Percentiles rank a stretch among this genome's conserved stretches.
phyloP scores from a whole-genome alignment of 2,888 invertebrate genomes.

The Gordius sp. region DNA sequence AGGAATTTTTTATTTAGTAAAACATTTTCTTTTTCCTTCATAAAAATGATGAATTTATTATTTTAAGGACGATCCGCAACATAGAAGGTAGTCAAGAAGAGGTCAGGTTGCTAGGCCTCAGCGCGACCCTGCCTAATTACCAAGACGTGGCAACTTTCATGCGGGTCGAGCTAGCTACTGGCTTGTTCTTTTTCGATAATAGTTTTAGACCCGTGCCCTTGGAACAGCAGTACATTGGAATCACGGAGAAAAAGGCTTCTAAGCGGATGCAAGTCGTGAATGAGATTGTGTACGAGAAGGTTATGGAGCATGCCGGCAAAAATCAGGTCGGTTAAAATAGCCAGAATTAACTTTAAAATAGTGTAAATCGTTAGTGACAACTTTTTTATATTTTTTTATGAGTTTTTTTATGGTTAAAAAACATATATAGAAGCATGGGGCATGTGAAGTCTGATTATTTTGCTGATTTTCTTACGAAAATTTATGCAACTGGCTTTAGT shows the following conservation, averaged over 20 bases:
- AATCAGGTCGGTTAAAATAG: no score
- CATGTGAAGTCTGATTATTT: no score
- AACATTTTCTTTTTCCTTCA: no score
- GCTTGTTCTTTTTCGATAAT: conserved; percentile 87
- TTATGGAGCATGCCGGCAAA: conserved; percentile 88
- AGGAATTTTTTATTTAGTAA: no score
- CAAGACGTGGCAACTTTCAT: conserved; percentile 84
- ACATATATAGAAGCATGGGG: no score
- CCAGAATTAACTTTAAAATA: no score
- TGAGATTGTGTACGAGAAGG: conserved; percentile 94
- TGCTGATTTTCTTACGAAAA: no score
- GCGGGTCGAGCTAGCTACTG: conserved; percentile 57
- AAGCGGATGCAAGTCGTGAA: conserved; percentile 90
- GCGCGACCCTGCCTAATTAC: conserved; percentile 89
- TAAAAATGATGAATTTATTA: no score
- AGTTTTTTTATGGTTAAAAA: no score
- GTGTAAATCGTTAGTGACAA: no score
- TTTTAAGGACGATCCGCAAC: conserved; percentile 31
- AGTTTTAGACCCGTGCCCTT: conserved; percentile 62
- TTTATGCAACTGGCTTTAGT: no score
- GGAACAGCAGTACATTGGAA: conserved; percentile 92
- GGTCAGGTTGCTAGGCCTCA: conserved; percentile 72
- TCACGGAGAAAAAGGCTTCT: conserved; percentile 85
- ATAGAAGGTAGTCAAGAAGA: conserved; percentile 73
- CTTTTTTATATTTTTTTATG: no score